Evolutionary conservation across 2,113 vertebrate genomes (phyloP).

Genomic region (Eurypyga helias): DNA sequence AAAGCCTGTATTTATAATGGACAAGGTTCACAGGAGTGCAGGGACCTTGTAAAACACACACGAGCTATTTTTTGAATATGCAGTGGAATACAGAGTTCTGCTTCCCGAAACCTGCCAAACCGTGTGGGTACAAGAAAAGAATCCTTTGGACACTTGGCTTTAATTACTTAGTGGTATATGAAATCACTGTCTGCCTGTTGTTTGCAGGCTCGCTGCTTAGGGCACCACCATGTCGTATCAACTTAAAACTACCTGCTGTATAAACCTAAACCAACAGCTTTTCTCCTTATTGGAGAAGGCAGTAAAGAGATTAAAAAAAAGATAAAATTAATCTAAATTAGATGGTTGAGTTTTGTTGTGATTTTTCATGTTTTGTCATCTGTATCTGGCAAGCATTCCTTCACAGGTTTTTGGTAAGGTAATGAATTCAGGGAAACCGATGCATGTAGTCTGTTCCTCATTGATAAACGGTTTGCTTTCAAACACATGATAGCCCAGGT

Average conservation of each 20-base stretch:
- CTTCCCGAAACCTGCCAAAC: slow-evolving; percentile 10
- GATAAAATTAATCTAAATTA: too few relatives aligned
- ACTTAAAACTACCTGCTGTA: background rate
- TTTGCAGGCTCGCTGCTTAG: background rate
- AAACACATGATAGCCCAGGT: background rate
- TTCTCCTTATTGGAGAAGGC: background rate
- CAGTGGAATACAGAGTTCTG: slow-evolving; percentile 1
- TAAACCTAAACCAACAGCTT: rapidly evolving
- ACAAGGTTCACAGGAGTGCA: slow-evolving; percentile 62
- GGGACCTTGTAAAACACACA: slow-evolving; percentile 56
- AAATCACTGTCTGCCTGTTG: background rate
- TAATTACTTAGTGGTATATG: slow-evolving; percentile 17
- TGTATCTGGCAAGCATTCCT: background rate
- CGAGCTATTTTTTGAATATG: slow-evolving; percentile 13
- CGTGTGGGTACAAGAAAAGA: background rate
- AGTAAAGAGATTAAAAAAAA: too few relatives aligned
- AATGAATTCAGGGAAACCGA: background rate
- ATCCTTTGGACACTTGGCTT: slow-evolving; percentile 2
- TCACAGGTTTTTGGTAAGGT: background rate
- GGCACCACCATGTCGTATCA: too few relatives aligned
- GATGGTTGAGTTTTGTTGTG: background rate
- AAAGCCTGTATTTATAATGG: slow-evolving; percentile 71
- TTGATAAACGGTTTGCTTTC: background rate
- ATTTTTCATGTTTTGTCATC: background rate
- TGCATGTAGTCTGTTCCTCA: background rate